Base-by-base conservation (phyloP, 2,797 vertebrate species). In the Phaenicophaeus curvirostris region DNA sequence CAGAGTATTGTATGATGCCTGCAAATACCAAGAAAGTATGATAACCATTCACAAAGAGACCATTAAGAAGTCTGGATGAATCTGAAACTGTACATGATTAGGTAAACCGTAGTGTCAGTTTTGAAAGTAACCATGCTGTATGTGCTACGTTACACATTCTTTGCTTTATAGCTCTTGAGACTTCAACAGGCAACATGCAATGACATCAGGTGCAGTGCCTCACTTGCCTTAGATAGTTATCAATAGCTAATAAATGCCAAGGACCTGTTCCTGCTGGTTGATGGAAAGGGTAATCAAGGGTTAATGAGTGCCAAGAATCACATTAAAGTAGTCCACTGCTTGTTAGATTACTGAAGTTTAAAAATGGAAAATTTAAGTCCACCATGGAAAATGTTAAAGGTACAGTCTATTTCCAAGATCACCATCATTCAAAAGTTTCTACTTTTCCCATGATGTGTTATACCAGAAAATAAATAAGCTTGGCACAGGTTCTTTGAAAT, bases 301-400 rank as follows among this genome's bases (percentile, higher is more conserved):
- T 96, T 96, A 96, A 93, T 84, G 80, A 96, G 57, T 81, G 55
- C 67, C 62, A 96, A 57, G 53, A 93, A 94, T 84, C 69, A 78
- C 76, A 81, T 14, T 84, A 86, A 74, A 51, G 30, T 35, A 72
- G 78, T 92, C 88, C 69, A 88, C 78, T 94, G 31, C 55, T 89
- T 95, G 55, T 74, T 87, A 67, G 53, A 92, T 67, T 82, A 85
- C 48, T 48, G 74, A 67, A 95, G 71, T 39, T 93, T 94, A 95
- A 97, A 95, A 94, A 86, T 21, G 11, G 69, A 85, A 90, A 88
- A 89, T 93, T 87, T 92, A 97, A 94, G 77, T 97, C 62, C 86
- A 54, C 6, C 8, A 85, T 58, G 42, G 51, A 33, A 83, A 76
- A 41, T 87, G 48, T 61, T 93, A 82, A 95, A 88, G 57, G 75